Evolutionary conservation across 2,113 vertebrate genomes (phyloP).

Genomic region (Nothocercus nigrocapillus): DNA sequence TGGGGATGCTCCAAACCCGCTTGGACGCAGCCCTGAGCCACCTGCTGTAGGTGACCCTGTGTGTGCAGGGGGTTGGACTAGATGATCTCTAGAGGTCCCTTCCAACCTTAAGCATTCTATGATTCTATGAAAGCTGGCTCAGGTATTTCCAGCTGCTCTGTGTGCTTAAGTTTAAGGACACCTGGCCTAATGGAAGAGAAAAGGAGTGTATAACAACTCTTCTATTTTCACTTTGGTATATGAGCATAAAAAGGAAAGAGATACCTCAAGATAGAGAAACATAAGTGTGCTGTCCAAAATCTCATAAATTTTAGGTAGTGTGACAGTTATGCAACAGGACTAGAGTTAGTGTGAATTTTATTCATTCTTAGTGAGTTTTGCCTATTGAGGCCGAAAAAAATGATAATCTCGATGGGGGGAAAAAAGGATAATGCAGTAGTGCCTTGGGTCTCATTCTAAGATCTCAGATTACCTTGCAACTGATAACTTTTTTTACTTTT

Average conservation of each 20-base stretch:
- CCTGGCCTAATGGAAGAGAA: neutral
- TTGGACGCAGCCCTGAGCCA: too few relatives aligned
- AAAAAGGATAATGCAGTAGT: neutral
- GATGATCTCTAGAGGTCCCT: too few relatives aligned
- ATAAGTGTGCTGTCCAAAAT: neutral
- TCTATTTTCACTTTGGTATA: neutral
- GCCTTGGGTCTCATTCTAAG: neutral
- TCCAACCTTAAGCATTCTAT: too few relatives aligned
- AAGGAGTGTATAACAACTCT: neutral
- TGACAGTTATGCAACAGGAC: neutral
- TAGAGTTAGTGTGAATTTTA: neutral
- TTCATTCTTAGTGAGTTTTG: neutral
- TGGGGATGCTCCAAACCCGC: too few relatives aligned
- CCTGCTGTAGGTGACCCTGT: too few relatives aligned
- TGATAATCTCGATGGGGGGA: neutral
- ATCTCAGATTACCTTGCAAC: neutral
- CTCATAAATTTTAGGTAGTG: neutral
- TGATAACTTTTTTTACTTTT: neutral
- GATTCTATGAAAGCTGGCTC: too few relatives aligned
- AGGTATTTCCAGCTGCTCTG: constrained; percentile 80
- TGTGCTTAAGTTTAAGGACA: neutral
- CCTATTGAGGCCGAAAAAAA: neutral
- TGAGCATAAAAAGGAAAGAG: neutral
- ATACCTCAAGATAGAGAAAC: neutral
- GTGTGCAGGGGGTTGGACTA: too few relatives aligned